A percentile compares a stretch with the other conserved stretches of the same genome.
Conservation (phyloP, 2,797 vertebrate species). For the Dendrocincla tyrannina region DNA sequence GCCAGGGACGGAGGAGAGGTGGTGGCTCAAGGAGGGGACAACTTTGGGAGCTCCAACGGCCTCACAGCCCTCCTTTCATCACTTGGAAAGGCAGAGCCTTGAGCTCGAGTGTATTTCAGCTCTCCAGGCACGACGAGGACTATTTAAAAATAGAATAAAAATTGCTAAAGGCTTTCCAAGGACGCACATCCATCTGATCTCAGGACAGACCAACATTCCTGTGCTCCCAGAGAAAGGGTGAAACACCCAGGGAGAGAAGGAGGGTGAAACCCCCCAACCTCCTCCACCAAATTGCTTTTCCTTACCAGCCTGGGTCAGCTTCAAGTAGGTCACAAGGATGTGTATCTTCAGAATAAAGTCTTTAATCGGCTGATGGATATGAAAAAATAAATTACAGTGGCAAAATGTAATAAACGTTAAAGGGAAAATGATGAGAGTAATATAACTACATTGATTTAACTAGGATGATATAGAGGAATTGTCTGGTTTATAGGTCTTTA, state of each 20-base stretch:
- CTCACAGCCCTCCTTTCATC: accelerated
- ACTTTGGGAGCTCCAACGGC: accelerated
- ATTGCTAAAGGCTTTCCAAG: neutral
- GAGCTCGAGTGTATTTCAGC: accelerated
- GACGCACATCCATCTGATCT: neutral
- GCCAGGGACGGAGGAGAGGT: neutral
- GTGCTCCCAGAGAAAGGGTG: neutral
- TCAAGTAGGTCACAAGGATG: constrained; percentile 77
- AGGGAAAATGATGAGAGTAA: constrained; percentile 86
- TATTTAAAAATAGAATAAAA: neutral
- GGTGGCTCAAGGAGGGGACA: accelerated
- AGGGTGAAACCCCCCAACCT: neutral
- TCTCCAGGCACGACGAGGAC: accelerated
- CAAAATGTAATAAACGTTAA: constrained; percentile 86
- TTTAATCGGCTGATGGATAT: constrained; percentile 82
- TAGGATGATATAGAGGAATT: constrained; percentile 84
- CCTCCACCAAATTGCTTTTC: constrained; percentile 42
- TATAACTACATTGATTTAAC: constrained; percentile 88
- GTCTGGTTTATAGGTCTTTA: constrained; percentile 85
- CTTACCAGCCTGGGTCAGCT: constrained; percentile 72
- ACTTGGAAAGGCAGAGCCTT: accelerated
- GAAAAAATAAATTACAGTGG: constrained; percentile 83
- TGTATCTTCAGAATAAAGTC: constrained; percentile 81
- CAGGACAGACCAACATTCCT: neutral
- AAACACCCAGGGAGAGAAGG: neutral